Conservation (phyloP, 2,113 vertebrate genomes). For the Chrysochloris asiatica region DNA sequence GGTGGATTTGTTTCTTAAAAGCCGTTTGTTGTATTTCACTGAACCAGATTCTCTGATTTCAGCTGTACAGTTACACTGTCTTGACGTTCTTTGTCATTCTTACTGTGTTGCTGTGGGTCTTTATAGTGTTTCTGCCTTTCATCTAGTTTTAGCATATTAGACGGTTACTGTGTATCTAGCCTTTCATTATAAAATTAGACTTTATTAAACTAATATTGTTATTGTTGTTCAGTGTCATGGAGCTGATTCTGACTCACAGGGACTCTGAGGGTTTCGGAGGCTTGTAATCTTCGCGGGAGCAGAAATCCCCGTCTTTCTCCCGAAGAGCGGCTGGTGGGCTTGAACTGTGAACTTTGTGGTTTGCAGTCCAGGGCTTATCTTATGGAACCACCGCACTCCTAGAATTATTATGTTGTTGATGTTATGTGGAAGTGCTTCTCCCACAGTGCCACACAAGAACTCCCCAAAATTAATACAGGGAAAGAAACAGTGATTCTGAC, state of each 20-base stretch:
- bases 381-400: no score
- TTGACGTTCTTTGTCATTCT: slow-evolving; percentile 2
- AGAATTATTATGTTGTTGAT: no score
- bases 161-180: neutral
- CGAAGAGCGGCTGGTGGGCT: no score
- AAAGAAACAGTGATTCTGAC: neutral
- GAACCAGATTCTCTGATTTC: neutral
- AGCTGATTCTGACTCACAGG: no score
- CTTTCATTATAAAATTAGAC: neutral
- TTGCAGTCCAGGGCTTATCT: no score
- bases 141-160: neutral
- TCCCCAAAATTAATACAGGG: neutral
- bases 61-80: neutral
- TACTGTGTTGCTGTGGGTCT: neutral
- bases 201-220: neutral
- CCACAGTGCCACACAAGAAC: no score
- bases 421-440: no score
- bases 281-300: no score
- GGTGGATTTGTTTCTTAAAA: slow-evolving; percentile 36
- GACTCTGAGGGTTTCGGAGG: no score
- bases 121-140: neutral
- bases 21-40: neutral
- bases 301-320: no score
- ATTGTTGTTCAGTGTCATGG: no score
- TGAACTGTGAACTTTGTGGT: no score